Evolutionary conservation across 2,113 vertebrate species (phyloP), one percentile per base, ranked within the genome.

Genomic region (Brienomyrus brachyistius): DNA sequence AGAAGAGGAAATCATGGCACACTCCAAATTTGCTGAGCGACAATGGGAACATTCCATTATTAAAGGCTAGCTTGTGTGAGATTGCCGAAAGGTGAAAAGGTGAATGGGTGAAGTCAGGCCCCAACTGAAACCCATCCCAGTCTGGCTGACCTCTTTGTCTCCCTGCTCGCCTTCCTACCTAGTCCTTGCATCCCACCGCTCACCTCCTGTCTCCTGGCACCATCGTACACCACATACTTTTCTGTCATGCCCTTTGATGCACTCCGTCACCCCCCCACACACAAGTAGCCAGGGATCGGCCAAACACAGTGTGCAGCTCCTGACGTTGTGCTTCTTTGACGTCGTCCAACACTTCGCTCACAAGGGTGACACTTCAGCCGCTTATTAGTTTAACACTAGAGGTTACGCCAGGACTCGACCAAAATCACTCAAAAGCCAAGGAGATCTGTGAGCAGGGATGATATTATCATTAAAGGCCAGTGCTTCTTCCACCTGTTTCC

Each of bases 81-180:
- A 92, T 91, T 90, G 9, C 74, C 62, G 51, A 87, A 56, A 93
- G 92, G 92, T 94, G 91, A 95, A 93, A 94, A 93, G 93, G 92
- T 92, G 92, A 93, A 86, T 27, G n/a, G 90, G 45, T 91, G 88
- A 89, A 93, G 92, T 54, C 90, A 91, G 93, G 91, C 91, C 82
- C 90, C 91, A 91, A 88, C 91, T 91, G 88, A 5, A 70, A 27
- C 59, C 90, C 70, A 90, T 82, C 80, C 45, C 91, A 83, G 93
- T 92, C 92, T 90, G 90, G 50, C 90, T 92, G 94, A 94, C 92
- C 93, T 89, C 90, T 88, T 86, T 88, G 91, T 89, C 92, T 91
- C 92, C 91, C 66, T 87, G 5, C 17, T 23, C 10, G 23, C 21
- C 62, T 70, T 31, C 66, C 31, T 40, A 4, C 40, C 70, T 31